phyloP scores from a whole-genome alignment of 64 coral and sea anemone species.

The Actinia tenebrosa region DNA sequence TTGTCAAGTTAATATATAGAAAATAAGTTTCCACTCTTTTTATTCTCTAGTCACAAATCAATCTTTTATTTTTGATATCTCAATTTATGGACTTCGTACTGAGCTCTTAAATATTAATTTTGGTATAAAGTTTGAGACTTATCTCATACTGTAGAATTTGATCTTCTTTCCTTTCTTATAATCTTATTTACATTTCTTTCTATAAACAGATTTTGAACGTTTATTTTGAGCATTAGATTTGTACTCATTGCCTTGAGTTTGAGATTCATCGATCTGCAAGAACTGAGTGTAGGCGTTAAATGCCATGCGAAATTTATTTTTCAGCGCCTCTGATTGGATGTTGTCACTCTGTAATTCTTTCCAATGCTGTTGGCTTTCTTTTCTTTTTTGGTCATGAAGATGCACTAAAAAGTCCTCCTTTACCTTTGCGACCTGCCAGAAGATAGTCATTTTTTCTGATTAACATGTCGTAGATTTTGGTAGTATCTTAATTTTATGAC shows the following conservation, averaged over 20 bases:
- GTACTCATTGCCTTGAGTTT: neutral
- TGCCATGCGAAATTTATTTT: constrained; percentile 70
- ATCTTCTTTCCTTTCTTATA: neutral
- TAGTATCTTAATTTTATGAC: no score
- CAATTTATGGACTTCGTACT: neutral
- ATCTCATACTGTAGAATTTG: neutral
- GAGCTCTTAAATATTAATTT: neutral
- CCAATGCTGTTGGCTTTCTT: constrained; percentile 75
- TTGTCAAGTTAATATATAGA: no score
- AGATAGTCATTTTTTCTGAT: neutral
- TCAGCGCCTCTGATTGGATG: constrained; percentile 63
- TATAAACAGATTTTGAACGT: constrained; percentile 5
- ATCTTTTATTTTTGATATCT: neutral
- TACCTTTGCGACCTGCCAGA: constrained; percentile 59
- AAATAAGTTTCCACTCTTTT: no score
- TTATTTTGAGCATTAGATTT: neutral
- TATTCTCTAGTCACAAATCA: neutral
- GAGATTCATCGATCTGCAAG: constrained; percentile 28
- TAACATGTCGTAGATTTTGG: neutral
- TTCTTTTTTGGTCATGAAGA: constrained; percentile 55
- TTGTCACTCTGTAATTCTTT: constrained; percentile 40
- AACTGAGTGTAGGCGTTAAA: constrained; percentile 84
- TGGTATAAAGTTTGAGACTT: neutral
- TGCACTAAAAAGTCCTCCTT: constrained; percentile 67
- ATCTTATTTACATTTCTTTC: neutral